Percentiles rank a stretch among this genome's conserved stretches.
phyloP scores from a whole-genome alignment of 2,888 invertebrate species.

The Lymantria monacha region DNA sequence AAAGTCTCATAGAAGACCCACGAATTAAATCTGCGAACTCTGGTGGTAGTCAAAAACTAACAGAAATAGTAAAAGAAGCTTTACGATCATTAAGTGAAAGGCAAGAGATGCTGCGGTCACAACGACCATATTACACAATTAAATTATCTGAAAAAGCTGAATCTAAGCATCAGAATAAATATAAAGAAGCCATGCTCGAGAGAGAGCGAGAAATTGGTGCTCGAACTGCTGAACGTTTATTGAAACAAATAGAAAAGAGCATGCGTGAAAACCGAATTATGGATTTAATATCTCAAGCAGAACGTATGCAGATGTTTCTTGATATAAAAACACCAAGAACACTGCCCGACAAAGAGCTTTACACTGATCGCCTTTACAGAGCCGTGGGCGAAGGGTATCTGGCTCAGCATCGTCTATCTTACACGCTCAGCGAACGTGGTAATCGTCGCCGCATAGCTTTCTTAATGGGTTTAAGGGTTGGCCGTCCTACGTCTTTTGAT shows the following conservation, averaged over 20 bases:
- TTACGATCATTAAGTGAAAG: conserved; percentile 61
- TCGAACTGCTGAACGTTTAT: conserved; percentile 58
- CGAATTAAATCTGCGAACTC: conserved; percentile 67
- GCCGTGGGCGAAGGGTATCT: conserved; percentile 72
- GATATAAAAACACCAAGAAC: conserved; percentile 66
- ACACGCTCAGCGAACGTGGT: conserved; percentile 68
- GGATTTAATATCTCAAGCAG: conserved; percentile 68
- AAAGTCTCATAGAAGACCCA: conserved; percentile 55
- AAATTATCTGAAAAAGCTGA: conserved; percentile 69
- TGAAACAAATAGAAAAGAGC: conserved; percentile 61
- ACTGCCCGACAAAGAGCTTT: conserved; percentile 67
- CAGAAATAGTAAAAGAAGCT: conserved; percentile 53
- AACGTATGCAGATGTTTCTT: conserved; percentile 72
- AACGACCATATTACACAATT: conserved; percentile 71
- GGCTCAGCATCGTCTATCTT: conserved; percentile 65
- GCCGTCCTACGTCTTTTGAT: conserved; percentile 69
- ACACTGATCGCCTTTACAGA: conserved; percentile 66
- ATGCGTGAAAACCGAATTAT: conserved; percentile 58
- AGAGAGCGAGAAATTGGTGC: conserved; percentile 67
- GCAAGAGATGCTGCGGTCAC: conserved; percentile 70
- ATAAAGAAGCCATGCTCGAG: conserved; percentile 56
- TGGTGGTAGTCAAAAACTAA: conserved; percentile 53
- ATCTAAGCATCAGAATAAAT: conserved; percentile 65
- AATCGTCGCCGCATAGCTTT: conserved; percentile 72
- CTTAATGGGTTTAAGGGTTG: conserved; percentile 69